Percentiles rank a stretch among this genome's conserved stretches.
Conservation (phyloP, 2,888 invertebrate genomes). For the Callimorpha dominula region DNA sequence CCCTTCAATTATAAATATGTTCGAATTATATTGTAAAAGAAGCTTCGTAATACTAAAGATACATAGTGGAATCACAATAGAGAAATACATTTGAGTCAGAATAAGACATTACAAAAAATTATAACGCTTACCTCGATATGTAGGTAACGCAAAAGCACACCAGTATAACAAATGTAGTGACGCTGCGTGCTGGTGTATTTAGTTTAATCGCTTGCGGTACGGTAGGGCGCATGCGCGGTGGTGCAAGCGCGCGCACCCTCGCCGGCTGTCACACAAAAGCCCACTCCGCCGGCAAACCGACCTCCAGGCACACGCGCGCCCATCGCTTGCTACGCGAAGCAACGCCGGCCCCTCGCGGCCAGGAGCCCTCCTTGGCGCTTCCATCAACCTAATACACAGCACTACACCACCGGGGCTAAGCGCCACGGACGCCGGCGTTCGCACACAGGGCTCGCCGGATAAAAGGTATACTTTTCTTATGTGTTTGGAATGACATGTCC, state of each 20-base stretch:
- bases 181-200: conserved; percentile 57
- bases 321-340: conserved; percentile 78
- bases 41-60: background rate
- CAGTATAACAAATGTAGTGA: conserved; percentile 58
- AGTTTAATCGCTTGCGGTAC: conserved; percentile 50
- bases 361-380: conserved; percentile 82
- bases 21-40: background rate
- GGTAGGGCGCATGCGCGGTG: conserved; percentile 74
- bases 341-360: conserved; percentile 85
- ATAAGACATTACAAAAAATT: conserved; percentile 37
- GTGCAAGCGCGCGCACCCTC: conserved; percentile 73
- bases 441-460: conserved; percentile 77
- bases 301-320: conserved; percentile 79
- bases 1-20: background rate
- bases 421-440: conserved; percentile 79
- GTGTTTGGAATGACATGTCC: conserved; percentile 63
- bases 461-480: conserved; percentile 74
- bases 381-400: conserved; percentile 65
- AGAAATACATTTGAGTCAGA: conserved; percentile 33
- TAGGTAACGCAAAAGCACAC: conserved; percentile 55
- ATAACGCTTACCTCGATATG: conserved; percentile 57
- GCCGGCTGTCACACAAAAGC: conserved; percentile 66
- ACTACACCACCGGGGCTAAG: conserved; percentile 68
- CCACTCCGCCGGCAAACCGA: conserved; percentile 84
- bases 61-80: background rate